Base-by-base conservation (phyloP, 2,888 invertebrate genomes). In the Rotaria macrura region DNA sequence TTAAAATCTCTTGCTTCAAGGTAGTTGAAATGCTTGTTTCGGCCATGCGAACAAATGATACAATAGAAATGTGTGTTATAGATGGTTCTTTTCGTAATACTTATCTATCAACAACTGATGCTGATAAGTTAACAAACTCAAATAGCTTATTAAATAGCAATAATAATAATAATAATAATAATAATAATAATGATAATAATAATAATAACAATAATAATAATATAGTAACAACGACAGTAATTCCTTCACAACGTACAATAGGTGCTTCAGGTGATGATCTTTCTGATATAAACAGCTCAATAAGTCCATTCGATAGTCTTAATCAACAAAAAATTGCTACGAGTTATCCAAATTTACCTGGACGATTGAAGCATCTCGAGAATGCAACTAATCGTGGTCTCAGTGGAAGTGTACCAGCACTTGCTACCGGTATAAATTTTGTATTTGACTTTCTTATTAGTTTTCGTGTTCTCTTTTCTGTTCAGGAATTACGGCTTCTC, bases 261-360 rank as follows among this genome's bases (percentile, higher is more conserved):
- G 43, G 43, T 25, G 25, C 43, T n/a, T 40, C 23, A 3, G 14
- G n/a, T 40, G 79, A 79, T 79, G 43, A 79, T 79, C 6, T 79
- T n/a, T 79, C 79, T 10, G 79, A 79, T 79, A 43, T 79, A 10
- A 79, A 40, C 14, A 79, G 79, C 43, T 79, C 43, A 43, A n/a
- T 79, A 43, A 43, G 79, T 79, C 43, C 43, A 43, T 79, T 43
- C 43, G 79, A 79, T 79, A 79, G 25, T 43, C 4, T 79, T 14
- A 79, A 79, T 43, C 79, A 79, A 79, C 79, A 79, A n/a, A 43
- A 40, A 79, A 79, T 79, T n/a, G 79, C 79, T 40, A 79, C 79
- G 43, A 79, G 79, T 79, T 79, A 43, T 79, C 79, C 79, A 23
- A 79, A 79, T 79, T 79, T 79, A 43, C 43, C 43, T 43, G 79